Base-by-base conservation (phyloP, 2,113 vertebrate species). In the Psilopsiagon aurifrons region DNA sequence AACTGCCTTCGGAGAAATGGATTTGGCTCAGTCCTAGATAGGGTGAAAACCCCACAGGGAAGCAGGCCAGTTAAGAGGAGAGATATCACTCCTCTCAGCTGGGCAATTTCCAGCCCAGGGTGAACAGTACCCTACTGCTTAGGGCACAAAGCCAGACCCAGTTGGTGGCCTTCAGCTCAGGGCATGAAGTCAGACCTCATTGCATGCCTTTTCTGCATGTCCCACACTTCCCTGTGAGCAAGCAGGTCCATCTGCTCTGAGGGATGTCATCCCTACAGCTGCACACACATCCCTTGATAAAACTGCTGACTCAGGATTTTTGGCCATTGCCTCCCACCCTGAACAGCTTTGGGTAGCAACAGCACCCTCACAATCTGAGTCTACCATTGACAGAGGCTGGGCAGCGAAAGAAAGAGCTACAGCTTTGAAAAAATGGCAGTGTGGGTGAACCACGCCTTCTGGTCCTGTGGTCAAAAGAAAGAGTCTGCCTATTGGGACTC, bases 51-150 rank as follows among this genome's bases (percentile, higher is more conserved):
- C 22, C 28, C 22, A 10, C 23, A n/a, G 52, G 10, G 14, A 41
- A 73, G 39, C 2, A 3, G 17, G 5, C 0, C 0, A 1, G 9
- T 47, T 47, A n/a, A 19, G 24, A 44, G 25, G 17, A 51, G 46
- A 43, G 8, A 7, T 31, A 9, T 33, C 1, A 0, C 14, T 73
- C 39, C 46, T 22, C 33, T 68, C 11, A 47, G 1, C 8, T 39
- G 52, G 7, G 15, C 20, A 80, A 5, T 31, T 64, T 79, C 57
- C 1, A 3, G 16, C 37, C 16, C 3, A 6, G 18, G 25, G 12
- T 28, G 20, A 66, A 22, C 2, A 3, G 4, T 55, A 23, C 6
- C 49, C 11, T 88, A 55, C 1, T 1, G 43, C 25, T 71, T 18
- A 31, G 52, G 55, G 47, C 24, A 11, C 33, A 51, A 60, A 83